Base-by-base conservation (phyloP, 2,797 vertebrate genomes). In the Lepidocolaptes lacrymiger region DNA sequence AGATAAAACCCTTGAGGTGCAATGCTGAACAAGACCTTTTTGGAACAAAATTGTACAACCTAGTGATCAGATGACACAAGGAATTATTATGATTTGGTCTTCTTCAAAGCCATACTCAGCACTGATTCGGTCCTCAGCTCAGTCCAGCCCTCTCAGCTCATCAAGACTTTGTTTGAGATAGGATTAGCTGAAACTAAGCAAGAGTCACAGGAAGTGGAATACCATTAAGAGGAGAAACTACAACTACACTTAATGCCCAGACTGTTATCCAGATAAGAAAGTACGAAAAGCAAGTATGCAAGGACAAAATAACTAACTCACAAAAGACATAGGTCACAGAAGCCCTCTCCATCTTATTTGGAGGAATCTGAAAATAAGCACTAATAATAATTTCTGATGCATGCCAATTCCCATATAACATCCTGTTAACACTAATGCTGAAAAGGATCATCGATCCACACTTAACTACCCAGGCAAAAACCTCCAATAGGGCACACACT, bases 171-270 rank as follows among this genome's bases (percentile, higher is more conserved):
- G 66, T 76, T 12, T 89, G 79, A 88, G 67, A 93, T 12, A 76
- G 79, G 82, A 95, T 88, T 92, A 93, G 32, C 43, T 56, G 20
- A 69, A 95, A 90, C 61, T 61, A 75, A 90, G 71, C 44, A 63
- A 76, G 18, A 84, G 51, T 49, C 49, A 52, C 1, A 1, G 72
- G 58, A 96, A 87, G n/a, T 37, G 30, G 72, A 67, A 88, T 36
- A 88, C 30, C 6, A 3, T 73, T 95, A 93, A 83, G 46, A 83
- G 10, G 28, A 74, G 55, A 75, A 94, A 92, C 77, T 73, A 91
- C 39, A 83, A 67, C 30, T 84, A 67, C 0, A 0, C 30, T 75
- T 92, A 88, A 84, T 73, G 61, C n/a, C 34, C 37, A 82, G 52
- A 66, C 75, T 67, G 67, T 66, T 88, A 83, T 19, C n/a, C 64